Conservation (phyloP, 1,140 invertebrate species). For the Notospermus geniculatus region DNA sequence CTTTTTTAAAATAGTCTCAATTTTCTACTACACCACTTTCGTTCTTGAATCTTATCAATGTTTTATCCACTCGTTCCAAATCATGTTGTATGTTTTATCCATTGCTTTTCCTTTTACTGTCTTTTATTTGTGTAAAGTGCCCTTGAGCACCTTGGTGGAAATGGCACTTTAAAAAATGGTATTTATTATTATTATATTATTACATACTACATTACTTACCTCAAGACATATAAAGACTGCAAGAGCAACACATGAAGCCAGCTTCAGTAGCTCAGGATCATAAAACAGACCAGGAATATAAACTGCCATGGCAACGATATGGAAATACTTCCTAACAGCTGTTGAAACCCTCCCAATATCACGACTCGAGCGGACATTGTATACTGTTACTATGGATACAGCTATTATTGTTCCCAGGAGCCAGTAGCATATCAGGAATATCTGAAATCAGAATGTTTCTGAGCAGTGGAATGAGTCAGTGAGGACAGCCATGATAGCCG, state of each 20-base stretch:
- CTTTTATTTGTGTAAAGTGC: too few species aligned
- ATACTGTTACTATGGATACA: not conserved
- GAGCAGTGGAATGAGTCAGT: too few species aligned
- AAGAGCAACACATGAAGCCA: constrained; percentile 73
- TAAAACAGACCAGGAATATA: constrained; percentile 75
- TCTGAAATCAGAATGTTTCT: not conserved
- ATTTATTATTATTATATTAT: too few species aligned
- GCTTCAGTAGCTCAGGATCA: constrained; percentile 69
- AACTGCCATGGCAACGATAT: constrained; percentile 74
- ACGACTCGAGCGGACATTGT: not conserved
- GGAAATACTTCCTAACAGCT: constrained; percentile 75
- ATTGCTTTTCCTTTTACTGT: too few species aligned
- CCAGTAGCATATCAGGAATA: constrained; percentile 2
- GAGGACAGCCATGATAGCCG: too few species aligned
- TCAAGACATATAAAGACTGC: constrained; percentile 73
- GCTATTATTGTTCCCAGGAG: not conserved
- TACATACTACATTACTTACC: constrained; percentile 57
- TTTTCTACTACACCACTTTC: too few species aligned
- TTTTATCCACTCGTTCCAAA: too few species aligned
- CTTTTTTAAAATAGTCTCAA: too few species aligned
- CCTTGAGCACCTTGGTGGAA: too few species aligned
- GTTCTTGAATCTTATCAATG: too few species aligned
- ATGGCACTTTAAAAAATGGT: too few species aligned
- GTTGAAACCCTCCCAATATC: constrained; percentile 60
- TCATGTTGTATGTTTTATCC: too few species aligned